These are phyloP conservation scores for Lordiphosa collinella DNA, from an alignment of 1,140 invertebrate genomes.

Conservation along the genomic window DNA sequence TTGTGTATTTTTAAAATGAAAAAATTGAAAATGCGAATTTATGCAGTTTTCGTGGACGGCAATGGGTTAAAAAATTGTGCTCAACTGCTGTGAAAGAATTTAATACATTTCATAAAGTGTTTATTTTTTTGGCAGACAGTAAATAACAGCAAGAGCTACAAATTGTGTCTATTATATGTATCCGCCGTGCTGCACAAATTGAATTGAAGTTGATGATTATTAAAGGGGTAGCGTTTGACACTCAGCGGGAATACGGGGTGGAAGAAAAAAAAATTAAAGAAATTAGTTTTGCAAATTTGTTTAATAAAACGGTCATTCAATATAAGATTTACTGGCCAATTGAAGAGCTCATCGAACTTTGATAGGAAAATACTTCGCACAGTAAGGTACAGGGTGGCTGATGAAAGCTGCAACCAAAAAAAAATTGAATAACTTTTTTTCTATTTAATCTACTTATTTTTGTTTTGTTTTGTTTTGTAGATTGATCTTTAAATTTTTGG, in stretches of 20 bases:
- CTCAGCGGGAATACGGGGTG: slow-evolving; percentile 21
- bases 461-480: too few species aligned
- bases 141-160: slow-evolving; percentile 42
- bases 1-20: slow-evolving; percentile 21
- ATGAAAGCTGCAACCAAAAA: too few species aligned
- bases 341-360: slow-evolving; percentile 2
- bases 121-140: slow-evolving; percentile 19
- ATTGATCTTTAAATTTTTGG: too few species aligned
- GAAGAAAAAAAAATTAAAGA: slow-evolving; percentile 23
- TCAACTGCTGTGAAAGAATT: slow-evolving; percentile 43
- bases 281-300: slow-evolving; percentile 62
- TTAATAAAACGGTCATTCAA: slow-evolving; percentile 34
- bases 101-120: slow-evolving; percentile 66
- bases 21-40: slow-evolving; percentile 62
- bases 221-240: slow-evolving; percentile 4
- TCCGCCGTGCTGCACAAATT: slow-evolving; percentile 55
- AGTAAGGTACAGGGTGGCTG: too few species aligned
- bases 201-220: slow-evolving; percentile 45
- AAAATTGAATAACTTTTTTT: too few species aligned
- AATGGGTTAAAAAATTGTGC: slow-evolving; percentile 40
- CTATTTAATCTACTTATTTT: too few species aligned
- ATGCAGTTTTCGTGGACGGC: slow-evolving; percentile 61
- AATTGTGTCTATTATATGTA: slow-evolving; percentile 54
- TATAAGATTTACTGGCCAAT: slow-evolving; percentile 10
- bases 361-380: not conserved